A percentile compares a stretch with the other conserved stretches of the same genome.
These are phyloP conservation scores for Rhizomys pruinosus DNA, from an alignment of 2,113 vertebrate genomes.

Conservation along the genomic window DNA sequence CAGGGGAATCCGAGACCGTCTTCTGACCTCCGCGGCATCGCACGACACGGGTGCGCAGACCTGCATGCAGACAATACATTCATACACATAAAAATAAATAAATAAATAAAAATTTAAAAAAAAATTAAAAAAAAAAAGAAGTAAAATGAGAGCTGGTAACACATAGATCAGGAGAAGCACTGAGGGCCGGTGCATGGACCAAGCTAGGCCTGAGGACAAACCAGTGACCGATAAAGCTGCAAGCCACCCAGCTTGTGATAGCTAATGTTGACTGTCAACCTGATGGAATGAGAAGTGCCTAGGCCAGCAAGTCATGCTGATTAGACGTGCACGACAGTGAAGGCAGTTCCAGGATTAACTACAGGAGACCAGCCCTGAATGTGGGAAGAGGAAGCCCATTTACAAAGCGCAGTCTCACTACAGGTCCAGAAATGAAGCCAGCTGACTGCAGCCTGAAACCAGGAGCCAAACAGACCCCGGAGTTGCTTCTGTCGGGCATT, in stretches of 20 bases:
- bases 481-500: not conserved
- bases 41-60: too few species aligned
- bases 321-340: not conserved
- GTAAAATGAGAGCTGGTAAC: not conserved
- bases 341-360: not conserved
- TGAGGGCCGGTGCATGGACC: not conserved
- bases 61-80: too few species aligned
- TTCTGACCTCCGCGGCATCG: too few species aligned
- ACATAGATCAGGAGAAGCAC: not conserved
- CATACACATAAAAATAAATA: too few species aligned
- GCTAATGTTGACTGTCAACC: not conserved
- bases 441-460: not conserved
- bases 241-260: not conserved
- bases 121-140: too few species aligned
- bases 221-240: not conserved
- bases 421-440: not conserved
- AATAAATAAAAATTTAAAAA: too few species aligned
- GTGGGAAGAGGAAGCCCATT: not conserved
- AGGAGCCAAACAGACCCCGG: too few species aligned
- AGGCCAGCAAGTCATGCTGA: not conserved
- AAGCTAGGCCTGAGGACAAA: not conserved
- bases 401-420: too few species aligned
- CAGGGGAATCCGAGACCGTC: too few species aligned
- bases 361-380: not conserved
- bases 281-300: too few species aligned